Evolutionary conservation across 2,888 invertebrate species (phyloP).

Genomic region (Steinernema hermaphroditum): DNA sequence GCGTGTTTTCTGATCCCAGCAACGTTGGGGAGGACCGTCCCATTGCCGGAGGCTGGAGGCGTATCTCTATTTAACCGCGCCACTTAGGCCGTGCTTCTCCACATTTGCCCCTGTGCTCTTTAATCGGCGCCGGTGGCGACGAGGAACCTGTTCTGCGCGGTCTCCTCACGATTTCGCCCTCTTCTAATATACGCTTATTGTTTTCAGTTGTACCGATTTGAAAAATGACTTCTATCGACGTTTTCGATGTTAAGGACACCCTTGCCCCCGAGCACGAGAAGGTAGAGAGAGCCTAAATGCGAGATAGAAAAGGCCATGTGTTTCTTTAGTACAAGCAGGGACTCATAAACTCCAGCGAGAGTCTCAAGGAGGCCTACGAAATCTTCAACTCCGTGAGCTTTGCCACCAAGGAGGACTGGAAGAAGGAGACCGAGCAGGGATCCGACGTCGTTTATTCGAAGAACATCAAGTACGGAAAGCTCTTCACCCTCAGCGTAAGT

Average conservation of each 20-base stretch:
- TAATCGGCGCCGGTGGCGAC: background rate
- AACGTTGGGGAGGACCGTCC: constrained; percentile 4
- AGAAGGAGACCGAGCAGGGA: constrained; percentile 37
- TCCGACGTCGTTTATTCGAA: constrained; percentile 35
- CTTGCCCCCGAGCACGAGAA: constrained; percentile 1
- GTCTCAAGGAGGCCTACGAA: constrained; percentile 34
- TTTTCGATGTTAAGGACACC: constrained; percentile 19
- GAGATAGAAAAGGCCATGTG: no score
- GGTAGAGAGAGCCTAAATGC: background rate
- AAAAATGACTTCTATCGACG: constrained; percentile 8
- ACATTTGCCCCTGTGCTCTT: background rate
- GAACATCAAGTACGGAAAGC: constrained; percentile 37
- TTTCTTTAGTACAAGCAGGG: constrained; percentile 9
- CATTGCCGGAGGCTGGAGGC: constrained; percentile 4
- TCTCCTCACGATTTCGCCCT: background rate
- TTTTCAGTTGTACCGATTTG: background rate
- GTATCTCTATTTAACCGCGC: constrained; percentile 17
- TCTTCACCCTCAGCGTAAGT: constrained; percentile 38
- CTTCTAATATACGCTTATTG: background rate
- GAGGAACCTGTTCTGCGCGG: constrained; percentile 12
- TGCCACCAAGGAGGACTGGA: constrained; percentile 37
- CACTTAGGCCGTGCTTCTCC: background rate
- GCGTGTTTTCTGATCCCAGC: constrained; percentile 23
- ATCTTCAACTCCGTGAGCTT: constrained; percentile 32
- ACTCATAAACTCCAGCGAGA: constrained; percentile 26